These are phyloP conservation scores for Cephalotes varians DNA, from an alignment of 2,888 invertebrate genomes.

Conservation along the genomic window DNA sequence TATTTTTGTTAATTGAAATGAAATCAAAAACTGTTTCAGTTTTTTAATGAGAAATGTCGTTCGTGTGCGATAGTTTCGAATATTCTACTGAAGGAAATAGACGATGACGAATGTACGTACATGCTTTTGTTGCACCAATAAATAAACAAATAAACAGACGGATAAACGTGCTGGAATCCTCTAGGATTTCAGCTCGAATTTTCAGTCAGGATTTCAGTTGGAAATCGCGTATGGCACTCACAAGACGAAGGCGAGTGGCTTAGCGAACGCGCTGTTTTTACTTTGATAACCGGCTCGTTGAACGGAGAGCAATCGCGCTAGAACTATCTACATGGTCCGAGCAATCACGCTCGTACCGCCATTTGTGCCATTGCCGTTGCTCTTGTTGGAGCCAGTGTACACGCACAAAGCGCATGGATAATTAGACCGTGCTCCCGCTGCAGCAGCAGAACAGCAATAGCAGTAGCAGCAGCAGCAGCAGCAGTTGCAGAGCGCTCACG, in stretches of 20 bases:
- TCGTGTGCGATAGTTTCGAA: background rate
- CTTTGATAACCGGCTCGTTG: slow-evolving; percentile 76
- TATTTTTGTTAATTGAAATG: background rate
- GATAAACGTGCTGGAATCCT: slow-evolving; percentile 37
- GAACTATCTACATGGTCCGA: slow-evolving; percentile 67
- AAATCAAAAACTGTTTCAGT: background rate
- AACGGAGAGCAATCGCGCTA: slow-evolving; percentile 67
- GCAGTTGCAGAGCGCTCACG: slow-evolving; percentile 47
- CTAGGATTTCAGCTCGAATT: slow-evolving; percentile 58
- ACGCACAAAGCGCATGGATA: slow-evolving; percentile 75
- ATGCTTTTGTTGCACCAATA: slow-evolving; percentile 7
- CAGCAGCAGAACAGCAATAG: slow-evolving; percentile 8
- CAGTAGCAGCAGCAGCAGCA: slow-evolving; percentile 1
- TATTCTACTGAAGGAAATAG: background rate
- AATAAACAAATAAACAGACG: slow-evolving; percentile 5
- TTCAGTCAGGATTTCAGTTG: slow-evolving; percentile 63
- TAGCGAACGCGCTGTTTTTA: slow-evolving; percentile 69
- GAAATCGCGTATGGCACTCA: slow-evolving; percentile 54
- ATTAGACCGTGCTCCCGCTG: slow-evolving; percentile 65
- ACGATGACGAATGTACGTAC: slow-evolving; percentile 1
- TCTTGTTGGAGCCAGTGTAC: slow-evolving; percentile 52
- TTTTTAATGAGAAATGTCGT: slow-evolving; percentile 2
- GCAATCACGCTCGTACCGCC: slow-evolving; percentile 56
- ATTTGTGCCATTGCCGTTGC: slow-evolving; percentile 55
- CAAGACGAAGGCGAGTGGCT: slow-evolving; percentile 52